Base-by-base conservation (phyloP, 2,888 invertebrate genomes). In the Apoderus coryli region DNA sequence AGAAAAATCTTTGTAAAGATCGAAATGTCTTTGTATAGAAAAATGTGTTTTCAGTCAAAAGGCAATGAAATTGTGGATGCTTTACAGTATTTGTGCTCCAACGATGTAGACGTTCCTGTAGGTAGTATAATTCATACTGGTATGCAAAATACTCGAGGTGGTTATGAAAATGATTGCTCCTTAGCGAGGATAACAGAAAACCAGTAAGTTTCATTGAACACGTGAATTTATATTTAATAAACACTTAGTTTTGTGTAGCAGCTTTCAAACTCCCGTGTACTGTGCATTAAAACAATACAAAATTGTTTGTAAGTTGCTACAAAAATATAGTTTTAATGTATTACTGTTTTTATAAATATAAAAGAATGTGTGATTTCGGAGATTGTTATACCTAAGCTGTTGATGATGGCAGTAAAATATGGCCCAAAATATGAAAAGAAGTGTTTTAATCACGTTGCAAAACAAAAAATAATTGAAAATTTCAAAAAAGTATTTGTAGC, bases 151-250 rank as follows among this genome's bases (percentile, higher is more conserved):
- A 64, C 71, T 38, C 67, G 72, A 6, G 96, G 96, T 2, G 96
- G 96, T 9, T 96, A 95, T 54, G 95, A 96, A 61, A 96, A 96
- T 52, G 96, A 96, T 59, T 95, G 95, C 62, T 93, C 92, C 36
- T 62, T 96, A 31, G 89, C 88, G 3, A 67, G 95, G 34, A 69
- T 93, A 16, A 69, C 82, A 0, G 76, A 81, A 35, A 82, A 88
- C 59, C 82, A 86, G 92, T 92, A 57, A 63, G 71, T 61, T 32
- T 25, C n/a, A n/a, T n/a, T n/a, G n/a, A n/a, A n/a, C n/a, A n/a
- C n/a, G n/a, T n/a, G 11, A 9, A 4, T 19, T 9, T 11, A 10
- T 23, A 6, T 13, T 14, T 7, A 25, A 25, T 11, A 4, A 25
- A 16, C 6, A 28, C 11, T 28, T 7, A 11, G 14, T 9, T 11